Evolutionary conservation across 2,113 vertebrate species (phyloP).

Genomic region (Excalfactoria chinensis): DNA sequence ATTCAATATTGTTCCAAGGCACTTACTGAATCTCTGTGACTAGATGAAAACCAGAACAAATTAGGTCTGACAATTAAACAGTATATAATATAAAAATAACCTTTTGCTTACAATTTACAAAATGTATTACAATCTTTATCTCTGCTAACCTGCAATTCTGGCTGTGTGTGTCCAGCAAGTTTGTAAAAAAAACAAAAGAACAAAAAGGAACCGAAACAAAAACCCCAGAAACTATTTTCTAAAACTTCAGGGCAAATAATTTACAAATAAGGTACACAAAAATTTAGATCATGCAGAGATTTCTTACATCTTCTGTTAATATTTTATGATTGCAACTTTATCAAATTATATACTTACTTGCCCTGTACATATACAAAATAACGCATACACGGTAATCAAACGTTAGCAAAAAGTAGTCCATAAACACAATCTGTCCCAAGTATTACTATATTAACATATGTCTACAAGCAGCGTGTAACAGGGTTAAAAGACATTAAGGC

Average conservation of each 20-base stretch:
- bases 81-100: slow-evolving; percentile 99
- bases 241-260: slow-evolving; percentile 93
- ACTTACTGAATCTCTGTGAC: slow-evolving; percentile 90
- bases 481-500: slow-evolving; percentile 88
- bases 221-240: slow-evolving; percentile 88
- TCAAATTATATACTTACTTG: slow-evolving; percentile 95
- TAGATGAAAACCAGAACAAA: slow-evolving; percentile 81
- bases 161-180: slow-evolving; percentile 83
- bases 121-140: slow-evolving; percentile 95
- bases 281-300: slow-evolving; percentile 91
- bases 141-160: slow-evolving; percentile 84
- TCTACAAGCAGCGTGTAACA: slow-evolving; percentile 88
- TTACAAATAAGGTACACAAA: slow-evolving; percentile 91
- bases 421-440: slow-evolving; percentile 85
- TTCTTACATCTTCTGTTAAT: slow-evolving; percentile 99
- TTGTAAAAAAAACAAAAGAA: slow-evolving; percentile 66
- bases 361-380: slow-evolving; percentile 96
- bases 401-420: slow-evolving; percentile 88
- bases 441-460: slow-evolving; percentile 86
- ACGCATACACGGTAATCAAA: slow-evolving; percentile 88
- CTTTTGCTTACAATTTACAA: slow-evolving; percentile 99
- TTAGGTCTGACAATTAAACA: slow-evolving; percentile 84
- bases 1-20: slow-evolving; percentile 91
- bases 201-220: not conserved
- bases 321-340: slow-evolving; percentile 89